A percentile compares a stretch with the other conserved stretches of the same genome.
Conservation (phyloP, 2,113 vertebrate genomes). For the Channa maculata region DNA sequence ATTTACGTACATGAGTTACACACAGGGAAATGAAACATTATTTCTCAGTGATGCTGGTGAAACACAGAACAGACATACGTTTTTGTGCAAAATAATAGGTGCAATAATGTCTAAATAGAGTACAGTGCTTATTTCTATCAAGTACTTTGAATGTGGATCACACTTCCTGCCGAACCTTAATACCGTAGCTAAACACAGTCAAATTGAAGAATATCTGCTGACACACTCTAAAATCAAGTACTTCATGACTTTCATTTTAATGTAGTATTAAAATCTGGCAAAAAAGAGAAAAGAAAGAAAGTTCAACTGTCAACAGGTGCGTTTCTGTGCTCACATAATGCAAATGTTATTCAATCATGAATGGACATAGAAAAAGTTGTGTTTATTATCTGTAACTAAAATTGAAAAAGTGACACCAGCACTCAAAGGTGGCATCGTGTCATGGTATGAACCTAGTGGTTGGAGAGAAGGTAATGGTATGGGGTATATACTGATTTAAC, state of each 20-base stretch:
- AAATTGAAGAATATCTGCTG: background rate
- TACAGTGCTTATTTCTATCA: constrained; percentile 56
- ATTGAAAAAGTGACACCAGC: constrained; percentile 40
- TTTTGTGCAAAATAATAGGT: too few species aligned
- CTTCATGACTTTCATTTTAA: too few species aligned
- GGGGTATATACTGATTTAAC: constrained; percentile 66
- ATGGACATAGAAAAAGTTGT: constrained; percentile 25
- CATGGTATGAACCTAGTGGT: constrained; percentile 47
- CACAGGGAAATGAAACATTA: too few species aligned
- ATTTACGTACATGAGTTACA: too few species aligned
- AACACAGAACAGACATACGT: too few species aligned
- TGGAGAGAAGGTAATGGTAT: constrained; percentile 65
- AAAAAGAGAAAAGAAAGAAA: too few species aligned
- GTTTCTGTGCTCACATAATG: background rate
- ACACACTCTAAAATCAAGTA: background rate
- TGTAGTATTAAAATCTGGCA: too few species aligned
- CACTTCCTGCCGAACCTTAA: constrained; percentile 25
- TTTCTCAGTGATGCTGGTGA: too few species aligned
- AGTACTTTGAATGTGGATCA: constrained; percentile 30
- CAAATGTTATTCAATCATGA: constrained; percentile 20
- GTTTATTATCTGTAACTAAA: constrained; percentile 51
- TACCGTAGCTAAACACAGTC: background rate
- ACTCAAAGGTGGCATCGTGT: constrained; percentile 56
- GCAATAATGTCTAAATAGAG: too few species aligned
- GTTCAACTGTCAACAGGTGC: background rate